These are phyloP conservation scores for Tiaroga cobitis DNA, from an alignment of 2,797 vertebrate species.

Conservation along the genomic window DNA sequence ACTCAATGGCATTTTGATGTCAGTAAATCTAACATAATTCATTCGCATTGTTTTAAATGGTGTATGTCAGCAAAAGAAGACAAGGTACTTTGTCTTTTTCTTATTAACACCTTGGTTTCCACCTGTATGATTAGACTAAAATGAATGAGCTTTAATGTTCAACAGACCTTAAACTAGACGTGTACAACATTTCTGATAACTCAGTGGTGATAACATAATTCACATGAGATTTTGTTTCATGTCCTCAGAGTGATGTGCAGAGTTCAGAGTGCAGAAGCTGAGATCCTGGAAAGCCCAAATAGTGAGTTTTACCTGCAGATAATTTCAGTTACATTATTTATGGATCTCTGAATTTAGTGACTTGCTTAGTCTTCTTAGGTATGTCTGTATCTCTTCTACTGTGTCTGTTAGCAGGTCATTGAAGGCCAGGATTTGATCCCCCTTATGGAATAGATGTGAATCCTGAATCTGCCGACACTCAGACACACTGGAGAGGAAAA, in stretches of 20 bases:
- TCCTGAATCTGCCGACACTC: slow-evolving; percentile 75
- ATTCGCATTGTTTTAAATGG: background rate
- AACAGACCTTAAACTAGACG: background rate
- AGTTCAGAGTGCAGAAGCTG: slow-evolving; percentile 53
- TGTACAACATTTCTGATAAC: background rate
- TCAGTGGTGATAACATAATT: background rate
- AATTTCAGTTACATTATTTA: background rate
- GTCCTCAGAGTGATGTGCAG: background rate
- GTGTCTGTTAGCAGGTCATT: slow-evolving; percentile 81
- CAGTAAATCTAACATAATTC: background rate
- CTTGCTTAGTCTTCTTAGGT: slow-evolving; percentile 77
- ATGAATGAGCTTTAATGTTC: background rate
- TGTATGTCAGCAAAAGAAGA: background rate
- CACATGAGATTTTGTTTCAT: background rate
- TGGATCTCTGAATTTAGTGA: background rate
- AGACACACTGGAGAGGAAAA: slow-evolving; percentile 74
- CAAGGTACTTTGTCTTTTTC: background rate
- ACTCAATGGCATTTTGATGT: background rate
- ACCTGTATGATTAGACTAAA: background rate
- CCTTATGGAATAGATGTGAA: slow-evolving; percentile 82
- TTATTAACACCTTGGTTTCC: background rate
- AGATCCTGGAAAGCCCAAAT: slow-evolving; percentile 60
- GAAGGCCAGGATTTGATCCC: slow-evolving; percentile 86
- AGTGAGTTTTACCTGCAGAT: slow-evolving; percentile 75
- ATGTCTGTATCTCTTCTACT: slow-evolving; percentile 79